These are phyloP conservation scores for Drosophila suzukii DNA, from an alignment of 1,140 invertebrate genomes.

Conservation along the genomic window DNA sequence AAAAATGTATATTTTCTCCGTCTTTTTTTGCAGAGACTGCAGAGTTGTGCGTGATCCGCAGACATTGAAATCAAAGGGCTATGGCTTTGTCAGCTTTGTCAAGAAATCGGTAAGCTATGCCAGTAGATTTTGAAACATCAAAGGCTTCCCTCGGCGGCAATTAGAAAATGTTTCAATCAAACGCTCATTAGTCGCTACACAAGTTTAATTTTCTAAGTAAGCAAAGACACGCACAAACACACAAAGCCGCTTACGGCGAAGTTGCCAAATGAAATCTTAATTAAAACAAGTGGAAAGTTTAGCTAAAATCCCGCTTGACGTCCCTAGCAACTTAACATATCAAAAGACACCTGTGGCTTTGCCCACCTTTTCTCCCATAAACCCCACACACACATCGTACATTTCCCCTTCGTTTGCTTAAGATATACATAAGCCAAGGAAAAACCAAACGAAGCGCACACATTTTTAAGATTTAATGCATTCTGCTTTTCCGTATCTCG, in stretches of 20 bases:
- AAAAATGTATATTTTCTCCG: constrained; percentile 36
- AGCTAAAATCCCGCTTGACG: constrained; percentile 29
- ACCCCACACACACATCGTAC: neutral
- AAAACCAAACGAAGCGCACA: constrained; percentile 44
- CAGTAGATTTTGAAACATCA: constrained; percentile 35
- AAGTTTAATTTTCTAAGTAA: constrained; percentile 63
- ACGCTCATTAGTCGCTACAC: constrained; percentile 39
- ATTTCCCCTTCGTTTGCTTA: constrained; percentile 3
- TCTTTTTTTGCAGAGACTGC: constrained; percentile 93
- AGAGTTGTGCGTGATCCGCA: constrained; percentile 99
- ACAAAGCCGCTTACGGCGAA: constrained; percentile 2
- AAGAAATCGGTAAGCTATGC: constrained; percentile 95
- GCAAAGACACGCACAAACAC: constrained; percentile 9
- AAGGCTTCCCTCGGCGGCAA: constrained; percentile 36
- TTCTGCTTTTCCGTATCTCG: constrained; percentile 21
- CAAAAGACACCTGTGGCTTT: constrained; percentile 59
- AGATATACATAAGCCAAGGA: constrained; percentile 30
- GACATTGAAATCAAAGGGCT: constrained; percentile 99
- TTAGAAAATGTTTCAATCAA: constrained; percentile 60
- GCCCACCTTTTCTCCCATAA: constrained; percentile 1
- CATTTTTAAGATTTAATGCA: constrained; percentile 57
- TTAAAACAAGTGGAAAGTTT: constrained; percentile 53
- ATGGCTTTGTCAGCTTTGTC: constrained; percentile 99
- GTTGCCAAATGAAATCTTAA: constrained; percentile 53
- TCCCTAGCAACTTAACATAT: constrained; percentile 49